Percentiles rank a stretch among this genome's conserved stretches.
phyloP scores from a whole-genome alignment of 2,113 vertebrate genomes.

The Hucho hucho region DNA sequence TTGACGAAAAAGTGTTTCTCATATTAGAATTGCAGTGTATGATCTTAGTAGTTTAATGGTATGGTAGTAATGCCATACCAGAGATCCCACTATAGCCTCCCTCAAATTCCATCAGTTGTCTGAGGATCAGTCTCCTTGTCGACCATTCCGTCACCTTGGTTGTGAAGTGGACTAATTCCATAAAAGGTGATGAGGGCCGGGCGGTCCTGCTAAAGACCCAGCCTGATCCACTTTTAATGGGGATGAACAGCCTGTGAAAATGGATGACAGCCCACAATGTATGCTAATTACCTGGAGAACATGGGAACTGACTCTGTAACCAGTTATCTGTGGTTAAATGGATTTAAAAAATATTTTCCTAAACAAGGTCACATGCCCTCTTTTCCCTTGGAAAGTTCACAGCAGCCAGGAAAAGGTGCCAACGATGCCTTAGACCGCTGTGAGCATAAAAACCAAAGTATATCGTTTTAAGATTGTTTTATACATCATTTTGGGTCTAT shows the following conservation, averaged over 20 bases:
- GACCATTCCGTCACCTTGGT: too few species aligned
- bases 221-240: conserved; percentile 73
- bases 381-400: conserved; percentile 47
- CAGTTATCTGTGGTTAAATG: conserved; percentile 66
- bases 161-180: too few species aligned
- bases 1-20: too few species aligned
- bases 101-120: too few species aligned
- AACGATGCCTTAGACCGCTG: conserved; percentile 3
- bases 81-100: too few species aligned
- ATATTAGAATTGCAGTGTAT: too few species aligned
- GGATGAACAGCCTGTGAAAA: conserved; percentile 77
- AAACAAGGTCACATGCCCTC: conserved; percentile 76
- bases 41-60: too few species aligned
- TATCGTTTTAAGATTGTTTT: too few species aligned
- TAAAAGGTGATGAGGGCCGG: conserved; percentile 46
- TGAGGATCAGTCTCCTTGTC: too few species aligned
- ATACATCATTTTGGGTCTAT: too few species aligned
- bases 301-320: conserved; percentile 64
- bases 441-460: too few species aligned
- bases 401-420: conserved; percentile 62
- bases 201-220: conserved; percentile 53
- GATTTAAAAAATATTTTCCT: conserved; percentile 73
- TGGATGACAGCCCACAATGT: conserved; percentile 59
- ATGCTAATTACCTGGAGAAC: conserved; percentile 74
- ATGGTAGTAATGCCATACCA: too few species aligned